phyloP scores from a whole-genome alignment of 2,797 vertebrate genomes.

The Scomberomorus guttatus region DNA sequence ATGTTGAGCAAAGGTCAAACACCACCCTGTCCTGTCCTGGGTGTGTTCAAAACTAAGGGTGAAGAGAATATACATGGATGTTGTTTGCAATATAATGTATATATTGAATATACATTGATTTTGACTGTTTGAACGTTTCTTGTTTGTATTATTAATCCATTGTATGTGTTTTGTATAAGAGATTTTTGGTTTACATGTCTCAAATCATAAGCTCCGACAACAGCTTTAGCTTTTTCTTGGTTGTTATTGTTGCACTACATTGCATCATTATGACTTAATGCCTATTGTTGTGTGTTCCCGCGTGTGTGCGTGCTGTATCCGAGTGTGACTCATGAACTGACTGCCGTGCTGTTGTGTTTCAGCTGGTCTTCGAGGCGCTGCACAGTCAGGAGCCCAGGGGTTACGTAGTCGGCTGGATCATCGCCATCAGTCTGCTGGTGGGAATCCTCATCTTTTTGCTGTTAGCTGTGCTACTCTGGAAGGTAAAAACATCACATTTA shows the following conservation, averaged over 20 bases:
- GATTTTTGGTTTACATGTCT: constrained; percentile 26
- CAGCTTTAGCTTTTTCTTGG: constrained; percentile 22
- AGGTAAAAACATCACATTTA: constrained; percentile 86
- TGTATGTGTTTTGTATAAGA: neutral
- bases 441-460: constrained; percentile 99
- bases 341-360: constrained; percentile 74
- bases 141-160: neutral
- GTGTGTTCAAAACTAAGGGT: neutral
- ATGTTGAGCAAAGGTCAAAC: constrained; percentile 20
- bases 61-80: neutral
- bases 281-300: constrained; percentile 25
- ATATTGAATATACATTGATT: neutral
- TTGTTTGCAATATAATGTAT: neutral
- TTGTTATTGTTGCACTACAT: constrained; percentile 57
- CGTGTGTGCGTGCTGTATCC: constrained; percentile 22
- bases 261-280: constrained; percentile 69
- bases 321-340: constrained; percentile 56
- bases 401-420: constrained; percentile 99
- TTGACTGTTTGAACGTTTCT: neutral
- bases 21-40: neutral
- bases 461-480: constrained; percentile 97
- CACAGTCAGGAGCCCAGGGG: constrained; percentile 98
- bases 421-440: constrained; percentile 98
- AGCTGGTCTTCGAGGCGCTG: constrained; percentile 99
- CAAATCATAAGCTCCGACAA: neutral